Conservation (phyloP, 2,888 invertebrate species). For the Dynastes maya region DNA sequence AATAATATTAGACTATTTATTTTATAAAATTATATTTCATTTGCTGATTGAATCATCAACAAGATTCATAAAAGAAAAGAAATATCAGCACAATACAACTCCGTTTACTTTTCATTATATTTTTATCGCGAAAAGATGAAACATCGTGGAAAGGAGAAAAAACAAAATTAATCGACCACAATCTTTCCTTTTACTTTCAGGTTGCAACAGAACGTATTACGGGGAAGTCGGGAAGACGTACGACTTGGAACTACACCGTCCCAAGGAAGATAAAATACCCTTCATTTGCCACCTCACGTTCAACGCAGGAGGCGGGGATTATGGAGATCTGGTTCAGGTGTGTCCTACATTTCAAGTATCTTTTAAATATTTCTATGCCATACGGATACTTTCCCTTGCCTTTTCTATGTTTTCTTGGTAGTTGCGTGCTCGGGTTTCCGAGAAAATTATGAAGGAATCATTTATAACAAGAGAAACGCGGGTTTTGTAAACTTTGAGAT, state of each 20-base stretch:
- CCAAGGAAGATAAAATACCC: slow-evolving; percentile 88
- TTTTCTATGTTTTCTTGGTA: neutral
- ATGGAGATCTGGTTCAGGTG: slow-evolving; percentile 92
- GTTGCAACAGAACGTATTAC: slow-evolving; percentile 92
- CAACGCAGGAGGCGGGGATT: slow-evolving; percentile 85
- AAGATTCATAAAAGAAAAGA: no score
- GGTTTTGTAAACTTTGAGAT: neutral
- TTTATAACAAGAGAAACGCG: neutral
- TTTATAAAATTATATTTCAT: no score
- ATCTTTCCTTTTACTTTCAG: slow-evolving; percentile 72
- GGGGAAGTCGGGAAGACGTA: slow-evolving; percentile 92
- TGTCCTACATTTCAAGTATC: slow-evolving; percentile 27
- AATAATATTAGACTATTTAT: no score
- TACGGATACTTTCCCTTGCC: neutral
- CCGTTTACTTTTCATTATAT: neutral
- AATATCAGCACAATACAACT: neutral
- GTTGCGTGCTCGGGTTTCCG: neutral
- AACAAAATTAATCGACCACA: slow-evolving; percentile 18
- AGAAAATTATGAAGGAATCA: neutral
- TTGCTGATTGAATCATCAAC: no score
- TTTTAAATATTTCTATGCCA: slow-evolving; percentile 4
- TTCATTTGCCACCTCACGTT: slow-evolving; percentile 91
- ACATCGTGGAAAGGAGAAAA: neutral
- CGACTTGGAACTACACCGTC: slow-evolving; percentile 87
- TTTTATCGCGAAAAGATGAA: neutral